phyloP scores from a whole-genome alignment of 2,888 invertebrate genomes.

The Minunthozetes semirufus region DNA sequence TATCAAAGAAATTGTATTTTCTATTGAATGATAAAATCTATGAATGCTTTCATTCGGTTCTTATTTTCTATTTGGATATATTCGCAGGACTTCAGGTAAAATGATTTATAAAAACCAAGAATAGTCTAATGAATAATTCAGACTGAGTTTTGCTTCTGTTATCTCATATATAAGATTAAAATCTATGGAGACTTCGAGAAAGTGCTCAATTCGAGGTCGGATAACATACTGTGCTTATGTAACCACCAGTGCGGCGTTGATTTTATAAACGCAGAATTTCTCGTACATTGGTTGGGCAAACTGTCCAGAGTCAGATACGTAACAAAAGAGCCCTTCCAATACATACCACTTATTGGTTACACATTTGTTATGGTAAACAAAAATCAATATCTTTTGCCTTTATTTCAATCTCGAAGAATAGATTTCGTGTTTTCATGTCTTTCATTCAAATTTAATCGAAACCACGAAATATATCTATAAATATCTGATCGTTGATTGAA shows the following conservation, averaged over 20 bases:
- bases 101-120: neutral
- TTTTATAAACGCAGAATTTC: neutral
- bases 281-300: neutral
- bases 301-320: neutral
- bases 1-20: neutral
- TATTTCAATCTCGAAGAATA: neutral
- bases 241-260: slow-evolving; percentile 23
- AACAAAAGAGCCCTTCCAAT: slow-evolving; percentile 11
- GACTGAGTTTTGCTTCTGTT: too few relatives aligned
- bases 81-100: neutral
- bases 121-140: too few relatives aligned
- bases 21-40: neutral
- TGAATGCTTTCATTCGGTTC: neutral
- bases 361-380: slow-evolving; percentile 7
- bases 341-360: neutral
- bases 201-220: neutral
- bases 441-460: neutral
- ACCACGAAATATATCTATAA: too few relatives aligned
- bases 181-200: neutral
- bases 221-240: neutral
- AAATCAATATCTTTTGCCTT: neutral
- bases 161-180: neutral
- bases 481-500: neutral
- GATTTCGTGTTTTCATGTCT: neutral
- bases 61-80: neutral